phyloP scores from a whole-genome alignment of 2,113 vertebrate species.

The Cariama cristata region DNA sequence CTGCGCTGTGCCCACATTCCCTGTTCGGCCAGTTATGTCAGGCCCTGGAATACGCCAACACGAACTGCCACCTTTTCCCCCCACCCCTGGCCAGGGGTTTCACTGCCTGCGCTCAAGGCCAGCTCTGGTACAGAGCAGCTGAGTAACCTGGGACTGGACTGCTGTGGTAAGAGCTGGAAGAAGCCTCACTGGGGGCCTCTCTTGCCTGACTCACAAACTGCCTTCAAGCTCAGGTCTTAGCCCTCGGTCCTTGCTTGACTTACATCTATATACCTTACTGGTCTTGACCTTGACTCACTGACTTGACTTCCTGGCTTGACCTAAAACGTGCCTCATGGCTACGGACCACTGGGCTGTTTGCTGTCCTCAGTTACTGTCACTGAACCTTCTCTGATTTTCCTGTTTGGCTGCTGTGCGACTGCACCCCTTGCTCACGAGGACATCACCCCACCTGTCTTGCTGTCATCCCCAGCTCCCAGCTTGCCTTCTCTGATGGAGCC shows the following conservation, averaged over 20 bases:
- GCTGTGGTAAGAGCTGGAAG: background rate
- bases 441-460: background rate
- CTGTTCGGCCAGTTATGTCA: fast-evolving
- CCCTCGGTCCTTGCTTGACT: background rate
- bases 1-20: background rate
- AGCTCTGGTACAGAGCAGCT: background rate
- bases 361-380: background rate
- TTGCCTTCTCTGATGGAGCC: background rate
- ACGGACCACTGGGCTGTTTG: background rate
- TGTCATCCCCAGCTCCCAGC: background rate
- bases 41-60: background rate
- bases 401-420: fast-evolving
- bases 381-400: background rate
- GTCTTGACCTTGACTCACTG: background rate
- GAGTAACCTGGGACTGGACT: background rate
- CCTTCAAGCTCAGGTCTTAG: background rate
- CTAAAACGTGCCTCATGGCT: fast-evolving
- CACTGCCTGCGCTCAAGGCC: background rate
- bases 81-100: fast-evolving
- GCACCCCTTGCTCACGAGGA: background rate
- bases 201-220: background rate
- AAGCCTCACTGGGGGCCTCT: background rate
- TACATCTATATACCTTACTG: background rate
- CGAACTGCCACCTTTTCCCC: background rate
- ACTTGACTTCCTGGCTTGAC: background rate